Conservation (phyloP, 2,113 vertebrate species). For the Syrrhaptes paradoxus region DNA sequence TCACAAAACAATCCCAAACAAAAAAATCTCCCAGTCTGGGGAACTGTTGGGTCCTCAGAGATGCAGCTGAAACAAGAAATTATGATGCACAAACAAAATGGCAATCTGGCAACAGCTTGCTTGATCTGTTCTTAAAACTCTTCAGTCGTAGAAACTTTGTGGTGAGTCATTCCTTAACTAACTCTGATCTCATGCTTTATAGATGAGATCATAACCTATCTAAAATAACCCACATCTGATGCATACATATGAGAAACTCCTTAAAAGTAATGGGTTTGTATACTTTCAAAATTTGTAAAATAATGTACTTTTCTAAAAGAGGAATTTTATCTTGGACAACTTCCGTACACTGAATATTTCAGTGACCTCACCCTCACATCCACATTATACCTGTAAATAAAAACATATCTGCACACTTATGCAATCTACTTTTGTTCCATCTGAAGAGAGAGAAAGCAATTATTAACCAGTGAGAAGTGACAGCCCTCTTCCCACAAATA, state of each 20-base stretch:
- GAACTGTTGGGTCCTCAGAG: neutral
- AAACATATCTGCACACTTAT: neutral
- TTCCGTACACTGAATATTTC: neutral
- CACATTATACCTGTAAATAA: neutral
- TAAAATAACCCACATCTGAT: neutral
- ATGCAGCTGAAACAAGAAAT: neutral
- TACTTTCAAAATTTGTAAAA: neutral
- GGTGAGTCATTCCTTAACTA: neutral
- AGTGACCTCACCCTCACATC: neutral
- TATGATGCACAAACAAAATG: neutral
- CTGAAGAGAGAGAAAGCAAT: neutral
- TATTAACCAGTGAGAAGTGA: neutral
- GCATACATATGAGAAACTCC: neutral
- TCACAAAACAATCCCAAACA: neutral
- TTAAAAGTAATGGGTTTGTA: rapidly evolving
- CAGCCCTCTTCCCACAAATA: neutral
- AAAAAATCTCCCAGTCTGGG: neutral
- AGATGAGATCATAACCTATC: neutral
- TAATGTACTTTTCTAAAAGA: rapidly evolving
- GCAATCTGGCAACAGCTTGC: neutral
- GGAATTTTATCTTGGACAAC: neutral
- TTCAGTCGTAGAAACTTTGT: neutral
- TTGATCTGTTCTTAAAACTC: neutral
- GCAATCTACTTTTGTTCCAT: neutral
- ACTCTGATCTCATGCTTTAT: neutral